Evolutionary conservation across 1,140 invertebrate species (phyloP).

Genomic region (Meloidogyne exigua): DNA sequence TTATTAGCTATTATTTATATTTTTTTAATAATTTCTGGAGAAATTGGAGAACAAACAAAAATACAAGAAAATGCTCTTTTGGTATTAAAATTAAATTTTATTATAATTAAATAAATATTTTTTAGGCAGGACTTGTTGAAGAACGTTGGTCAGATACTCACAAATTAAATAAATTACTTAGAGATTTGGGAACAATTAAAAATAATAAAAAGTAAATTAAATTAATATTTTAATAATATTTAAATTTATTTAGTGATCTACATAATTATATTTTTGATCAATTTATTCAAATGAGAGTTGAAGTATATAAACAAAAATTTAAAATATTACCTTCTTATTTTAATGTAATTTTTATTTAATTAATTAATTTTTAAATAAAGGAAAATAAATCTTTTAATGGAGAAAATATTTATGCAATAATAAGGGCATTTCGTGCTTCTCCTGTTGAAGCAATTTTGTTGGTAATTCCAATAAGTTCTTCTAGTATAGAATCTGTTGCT

Average conservation of each 20-base stretch:
- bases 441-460: slow-evolving; percentile 43
- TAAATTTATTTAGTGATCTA: slow-evolving; percentile 17
- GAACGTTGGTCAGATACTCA: slow-evolving; percentile 8
- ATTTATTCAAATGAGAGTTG: slow-evolving; percentile 20
- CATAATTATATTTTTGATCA: slow-evolving; percentile 18
- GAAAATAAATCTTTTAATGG: slow-evolving; percentile 26
- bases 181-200: background rate
- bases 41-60: slow-evolving; percentile 21
- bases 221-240: background rate
- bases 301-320: slow-evolving; percentile 37
- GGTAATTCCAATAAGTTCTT: slow-evolving; percentile 35
- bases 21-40: slow-evolving; percentile 10
- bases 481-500: slow-evolving; percentile 36
- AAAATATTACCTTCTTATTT: slow-evolving; percentile 17
- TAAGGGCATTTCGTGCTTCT: slow-evolving; percentile 35
- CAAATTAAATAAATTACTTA: slow-evolving; percentile 11
- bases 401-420: slow-evolving; percentile 41
- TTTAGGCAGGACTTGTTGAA: slow-evolving; percentile 21
- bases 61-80: slow-evolving; percentile 28
- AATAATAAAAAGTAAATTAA: background rate
- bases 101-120: background rate
- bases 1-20: background rate
- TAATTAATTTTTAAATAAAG: background rate
- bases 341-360: slow-evolving; percentile 16
- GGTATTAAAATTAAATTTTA: background rate